Evolutionary conservation across 2,888 invertebrate species (phyloP), one percentile per base, ranked within the genome.

Genomic region (Eustalomyia histrio): DNA sequence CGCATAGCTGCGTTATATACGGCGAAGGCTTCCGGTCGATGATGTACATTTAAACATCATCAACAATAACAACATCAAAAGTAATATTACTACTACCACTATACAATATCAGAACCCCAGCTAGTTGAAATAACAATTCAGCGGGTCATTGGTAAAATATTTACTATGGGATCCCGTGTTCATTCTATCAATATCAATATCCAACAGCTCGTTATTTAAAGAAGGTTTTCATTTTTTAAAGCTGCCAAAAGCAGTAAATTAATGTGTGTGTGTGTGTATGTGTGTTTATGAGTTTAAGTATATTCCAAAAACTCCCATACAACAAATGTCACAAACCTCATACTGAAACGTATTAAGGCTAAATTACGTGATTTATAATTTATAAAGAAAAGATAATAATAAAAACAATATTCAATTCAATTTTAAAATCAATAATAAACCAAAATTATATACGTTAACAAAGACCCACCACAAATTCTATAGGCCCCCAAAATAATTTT

Each of bases 1-100:
- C 74, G 69, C 68, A 78, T 73, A 87, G 89, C 89, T 87, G 86
- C 88, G 84, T 85, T 87, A 82, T 85, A 84, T 87, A 86, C 89
- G 88, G 88, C 87, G 86, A 86, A 89, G 89, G 88, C 88, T 88
- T 88, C 88, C 88, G 88, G 88, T 88, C 88, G 89, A 86, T 86
- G 89, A 86, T 86, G 87, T 84, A 81, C 76, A 76, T 76, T 76
- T 78, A 84, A 82, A 83, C 75, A 83, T 84, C 79, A 84, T 33
- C 39, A 71, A 50, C 55, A 47, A 53, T 18, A 10, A 72, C n/a
- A 33, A 18, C 47, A 33, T 17, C 58, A 81, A 79, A 24, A 69
- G 73, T 76, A 67, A 79, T 76, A 76, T 74, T 76, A 61, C 75
- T 61, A 52, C 68, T 69, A 29, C 43, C 53, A 69, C 68, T 69